A percentile compares a stretch with the other conserved stretches of the same genome.
Evolutionary conservation across 2,113 vertebrate genomes (phyloP).

Genomic region (Psittacara wagleri): DNA sequence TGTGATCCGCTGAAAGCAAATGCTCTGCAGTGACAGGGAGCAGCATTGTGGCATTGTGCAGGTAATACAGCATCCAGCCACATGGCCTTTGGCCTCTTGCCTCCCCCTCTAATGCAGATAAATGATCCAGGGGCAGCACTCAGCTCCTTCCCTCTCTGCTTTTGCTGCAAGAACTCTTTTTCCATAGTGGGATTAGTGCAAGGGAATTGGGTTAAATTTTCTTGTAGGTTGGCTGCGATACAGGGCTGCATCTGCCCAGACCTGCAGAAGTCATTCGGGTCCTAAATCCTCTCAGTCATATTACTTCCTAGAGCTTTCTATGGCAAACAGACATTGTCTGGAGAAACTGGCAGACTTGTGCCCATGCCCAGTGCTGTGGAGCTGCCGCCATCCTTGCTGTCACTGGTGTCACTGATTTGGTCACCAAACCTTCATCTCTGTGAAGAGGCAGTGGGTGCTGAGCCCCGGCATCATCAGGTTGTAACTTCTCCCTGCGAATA

Average conservation of each 20-base stretch:
- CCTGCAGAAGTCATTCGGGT: not conserved
- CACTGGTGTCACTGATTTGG: not conserved
- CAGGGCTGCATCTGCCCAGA: not conserved
- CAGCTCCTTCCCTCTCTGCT: not conserved
- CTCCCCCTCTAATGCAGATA: not conserved
- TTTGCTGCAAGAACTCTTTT: not conserved
- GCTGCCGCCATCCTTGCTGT: not conserved
- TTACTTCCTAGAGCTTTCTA: not conserved
- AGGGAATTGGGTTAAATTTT: not conserved
- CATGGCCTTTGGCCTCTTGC: not conserved
- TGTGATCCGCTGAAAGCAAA: not conserved
- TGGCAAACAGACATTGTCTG: rapidly evolving
- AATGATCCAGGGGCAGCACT: not conserved
- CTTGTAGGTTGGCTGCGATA: not conserved
- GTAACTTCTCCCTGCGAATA: not conserved
- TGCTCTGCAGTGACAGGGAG: not conserved
- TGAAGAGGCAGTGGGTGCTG: not conserved
- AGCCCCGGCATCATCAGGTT: not conserved
- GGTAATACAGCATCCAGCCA: not conserved
- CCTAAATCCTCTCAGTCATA: not conserved
- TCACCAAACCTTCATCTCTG: not conserved
- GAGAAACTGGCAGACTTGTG: rapidly evolving
- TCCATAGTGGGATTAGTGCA: not conserved
- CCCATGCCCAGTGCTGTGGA: rapidly evolving
- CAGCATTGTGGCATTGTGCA: rapidly evolving